phyloP scores from a whole-genome alignment of 2,888 invertebrate species.

The Lepidocyrtoides sp. region DNA sequence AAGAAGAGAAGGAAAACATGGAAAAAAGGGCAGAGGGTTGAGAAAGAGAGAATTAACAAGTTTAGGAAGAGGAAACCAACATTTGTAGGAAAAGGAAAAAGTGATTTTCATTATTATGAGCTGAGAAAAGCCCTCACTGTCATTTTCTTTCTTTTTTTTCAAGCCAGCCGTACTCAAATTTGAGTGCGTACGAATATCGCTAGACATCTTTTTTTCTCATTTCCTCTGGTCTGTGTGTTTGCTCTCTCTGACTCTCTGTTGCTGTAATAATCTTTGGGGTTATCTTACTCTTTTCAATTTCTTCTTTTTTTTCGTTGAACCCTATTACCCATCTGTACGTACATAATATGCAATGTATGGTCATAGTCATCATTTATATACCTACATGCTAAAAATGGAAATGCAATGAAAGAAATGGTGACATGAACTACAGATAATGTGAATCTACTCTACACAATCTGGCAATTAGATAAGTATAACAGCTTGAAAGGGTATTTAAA shows the following conservation, averaged over 20 bases:
- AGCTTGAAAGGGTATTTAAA: too few relatives aligned
- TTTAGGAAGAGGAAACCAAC: constrained; percentile 77
- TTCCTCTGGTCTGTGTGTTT: neutral
- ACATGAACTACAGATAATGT: neutral
- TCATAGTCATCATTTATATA: too few relatives aligned
- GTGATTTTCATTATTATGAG: constrained; percentile 78
- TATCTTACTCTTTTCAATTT: too few relatives aligned
- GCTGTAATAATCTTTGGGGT: too few relatives aligned
- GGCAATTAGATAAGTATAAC: too few relatives aligned
- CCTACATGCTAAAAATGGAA: too few relatives aligned
- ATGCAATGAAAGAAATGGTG: neutral
- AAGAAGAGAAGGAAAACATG: constrained; percentile 27
- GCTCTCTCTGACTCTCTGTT: neutral
- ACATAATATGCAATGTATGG: neutral
- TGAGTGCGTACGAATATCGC: neutral
- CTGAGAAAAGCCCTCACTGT: constrained; percentile 64
- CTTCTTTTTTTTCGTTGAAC: too few relatives aligned
- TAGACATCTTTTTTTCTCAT: constrained; percentile 6
- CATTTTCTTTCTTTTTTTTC: constrained; percentile 37
- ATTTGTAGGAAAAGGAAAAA: constrained; percentile 65
- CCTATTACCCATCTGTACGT: neutral
- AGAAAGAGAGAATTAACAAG: constrained; percentile 70
- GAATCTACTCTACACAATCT: neutral
- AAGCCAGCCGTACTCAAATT: too few relatives aligned
- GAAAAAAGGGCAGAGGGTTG: constrained; percentile 6